Evolutionary conservation across 2,113 vertebrate genomes (phyloP), one percentile per base, ranked within the genome.

Genomic region (Sinocyclocheilus rhinocerous): DNA sequence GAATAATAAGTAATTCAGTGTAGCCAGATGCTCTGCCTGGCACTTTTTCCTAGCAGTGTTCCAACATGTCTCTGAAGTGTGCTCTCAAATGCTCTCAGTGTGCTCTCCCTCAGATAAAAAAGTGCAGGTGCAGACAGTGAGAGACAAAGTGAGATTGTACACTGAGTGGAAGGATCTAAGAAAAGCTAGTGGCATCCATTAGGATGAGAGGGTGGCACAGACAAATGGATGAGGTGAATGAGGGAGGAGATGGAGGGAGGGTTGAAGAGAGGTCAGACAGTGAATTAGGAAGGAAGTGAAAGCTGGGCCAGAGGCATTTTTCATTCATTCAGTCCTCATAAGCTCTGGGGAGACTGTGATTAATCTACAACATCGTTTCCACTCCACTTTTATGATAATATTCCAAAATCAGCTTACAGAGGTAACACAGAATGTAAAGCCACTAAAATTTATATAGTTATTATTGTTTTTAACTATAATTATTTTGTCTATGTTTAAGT

Each of bases 221-320:
- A 55, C 45, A 78, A 52, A 85, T 79, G 63, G 48, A 63, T 78
- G 84, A 59, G 18, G n/a, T 63, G 39, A 79, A 79, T 59, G 10
- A 55, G 75, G 15, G 26, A 26, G 16, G 39, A 50, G n/a, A 84
- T n/a, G 22, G 33, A 78, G 18, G 48, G 24, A 78, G 73, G 24
- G 45, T 65, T 55, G 52, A 67, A 22, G 29, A 18, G 55, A 76
- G 84, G 57, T 76, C 55, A 84, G 57, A 76, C 33, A 1, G 39
- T 85, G 42, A 50, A 85, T 77, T 45, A 50, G 73, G 10, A 76
- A 39, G 24, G 52, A 52, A 76, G 45, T 12, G 18, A 48, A 65
- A 15, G 42, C 61, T 77, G 83, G 24, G 61, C 73, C 10, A 78
- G 48, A 77, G 15, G 16, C 29, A 36, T 70, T 36, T 20, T 70